Evolutionary conservation across 2,888 invertebrate species (phyloP), one percentile per base, ranked within the genome.

Genomic region (Lycia hirtaria): DNA sequence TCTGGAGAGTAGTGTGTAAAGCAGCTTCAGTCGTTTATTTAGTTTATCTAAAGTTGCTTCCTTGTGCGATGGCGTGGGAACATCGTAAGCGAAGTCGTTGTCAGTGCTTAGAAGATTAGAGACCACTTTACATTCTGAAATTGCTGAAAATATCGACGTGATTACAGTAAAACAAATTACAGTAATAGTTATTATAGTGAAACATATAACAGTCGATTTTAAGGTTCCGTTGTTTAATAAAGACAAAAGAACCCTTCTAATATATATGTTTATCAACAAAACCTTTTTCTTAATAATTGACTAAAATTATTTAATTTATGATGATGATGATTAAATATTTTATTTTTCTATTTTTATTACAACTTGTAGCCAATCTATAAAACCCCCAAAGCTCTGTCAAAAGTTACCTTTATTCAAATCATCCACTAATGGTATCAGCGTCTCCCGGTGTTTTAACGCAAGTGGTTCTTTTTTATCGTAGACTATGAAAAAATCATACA

Each of bases 391-490:
- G n/a, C n/a, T n/a, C n/a, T n/a, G n/a, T n/a, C n/a, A n/a, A n/a
- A n/a, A n/a, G n/a, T 38, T 66, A 90, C 92, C 92, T 83, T 85
- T 90, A 53, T 81, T 69, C 45, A 92, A 75, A 67, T 91, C 83
- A 4, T 69, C 67, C 32, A 92, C 64, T 6, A 89, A 65, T 0
- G 76, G 75, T 12, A 73, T 37, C 20, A 92, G 59, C 43, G 78
- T 75, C 1, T 83, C 83, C 33, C 65, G 68, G 2, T 80, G 75
- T 0, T 69, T 65, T 52, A 92, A 60, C 3, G 90, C 92, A 9
- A 87, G 80, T 0, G 91, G 91, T 65, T 92, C 92, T 37, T 64
- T 60, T 52, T 72, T 75, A 10, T 80, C 73, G 55, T 92, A 92
- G 1, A 85, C 82, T 12, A 67, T 56, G 50, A 91, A 90, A 53